Percentiles rank a stretch among this genome's conserved stretches.
Conservation (phyloP, 1,140 invertebrate species). For the Microvelia longipes region DNA sequence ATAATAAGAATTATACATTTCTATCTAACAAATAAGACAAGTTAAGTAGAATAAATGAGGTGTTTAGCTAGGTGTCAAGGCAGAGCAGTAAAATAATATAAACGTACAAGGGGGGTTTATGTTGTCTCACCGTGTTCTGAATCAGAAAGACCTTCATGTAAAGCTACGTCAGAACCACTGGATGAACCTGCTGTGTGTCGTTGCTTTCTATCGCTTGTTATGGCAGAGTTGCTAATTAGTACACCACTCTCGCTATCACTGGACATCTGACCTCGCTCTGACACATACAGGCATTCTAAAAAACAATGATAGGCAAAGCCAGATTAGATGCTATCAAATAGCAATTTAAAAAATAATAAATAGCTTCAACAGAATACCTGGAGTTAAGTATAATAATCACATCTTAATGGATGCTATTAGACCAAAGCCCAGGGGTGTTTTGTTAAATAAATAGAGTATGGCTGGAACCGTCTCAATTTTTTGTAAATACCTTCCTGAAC, state of each 20-base stretch:
- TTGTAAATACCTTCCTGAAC: too few relatives aligned
- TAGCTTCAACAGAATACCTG: neutral
- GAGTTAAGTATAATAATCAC: neutral
- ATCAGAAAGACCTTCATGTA: conserved; percentile 39
- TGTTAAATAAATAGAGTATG: too few relatives aligned
- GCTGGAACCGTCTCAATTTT: too few relatives aligned
- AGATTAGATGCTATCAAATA: neutral
- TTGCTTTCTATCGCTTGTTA: conserved; percentile 8
- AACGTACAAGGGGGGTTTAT: neutral
- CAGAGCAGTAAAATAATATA: conserved; percentile 2
- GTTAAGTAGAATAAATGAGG: neutral
- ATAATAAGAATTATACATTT: conserved; percentile 4
- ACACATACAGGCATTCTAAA: neutral
- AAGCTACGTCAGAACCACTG: conserved; percentile 43
- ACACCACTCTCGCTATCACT: conserved; percentile 19
- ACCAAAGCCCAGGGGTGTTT: neutral
- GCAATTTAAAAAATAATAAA: neutral
- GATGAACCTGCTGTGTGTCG: conserved; percentile 36
- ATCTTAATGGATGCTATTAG: neutral
- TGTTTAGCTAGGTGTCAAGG: neutral
- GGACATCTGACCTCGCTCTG: conserved; percentile 7
- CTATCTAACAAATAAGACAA: conserved; percentile 4
- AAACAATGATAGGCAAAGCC: neutral
- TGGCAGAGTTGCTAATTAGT: conserved; percentile 5
- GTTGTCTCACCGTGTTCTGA: conserved; percentile 17